Percentiles rank a stretch among this genome's conserved stretches.
These are phyloP conservation scores for Rhyzopertha dominica DNA, from an alignment of 1,140 invertebrate genomes.

Conservation along the genomic window DNA sequence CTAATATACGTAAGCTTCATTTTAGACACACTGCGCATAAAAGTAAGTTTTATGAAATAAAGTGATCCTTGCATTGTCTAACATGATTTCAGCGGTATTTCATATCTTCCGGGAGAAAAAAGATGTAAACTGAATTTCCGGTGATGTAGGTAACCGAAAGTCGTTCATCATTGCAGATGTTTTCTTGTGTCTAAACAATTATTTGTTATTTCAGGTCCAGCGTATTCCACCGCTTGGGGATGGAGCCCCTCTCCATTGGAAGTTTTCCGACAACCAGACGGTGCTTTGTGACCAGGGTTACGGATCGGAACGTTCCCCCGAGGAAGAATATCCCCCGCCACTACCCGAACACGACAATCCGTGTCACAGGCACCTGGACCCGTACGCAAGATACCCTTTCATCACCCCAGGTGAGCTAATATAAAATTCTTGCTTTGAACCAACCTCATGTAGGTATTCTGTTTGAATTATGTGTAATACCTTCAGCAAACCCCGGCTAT, in stretches of 20 bases:
- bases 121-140: too few species aligned
- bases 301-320: constrained; percentile 69
- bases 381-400: constrained; percentile 56
- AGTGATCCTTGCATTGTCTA: too few species aligned
- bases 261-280: constrained; percentile 43
- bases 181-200: too few species aligned
- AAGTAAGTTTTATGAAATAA: too few species aligned
- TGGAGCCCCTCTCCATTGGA: constrained; percentile 49
- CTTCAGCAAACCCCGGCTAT: too few species aligned
- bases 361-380: constrained; percentile 50
- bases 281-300: constrained; percentile 69
- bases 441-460: too few species aligned
- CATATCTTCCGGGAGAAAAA: too few species aligned
- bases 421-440: too few species aligned
- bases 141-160: not conserved
- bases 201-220: constrained; percentile 28
- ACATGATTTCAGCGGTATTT: too few species aligned
- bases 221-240: constrained; percentile 41
- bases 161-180: constrained; percentile 4
- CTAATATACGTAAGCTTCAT: too few species aligned
- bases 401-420: constrained; percentile 60
- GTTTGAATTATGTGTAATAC: too few species aligned
- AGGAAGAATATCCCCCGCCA: constrained; percentile 66
- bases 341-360: constrained; percentile 49
- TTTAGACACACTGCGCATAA: too few species aligned